A percentile compares a stretch with the other conserved stretches of the same genome.
phyloP scores from a whole-genome alignment of 2,888 invertebrate species.

The Mactromeris polynyma region DNA sequence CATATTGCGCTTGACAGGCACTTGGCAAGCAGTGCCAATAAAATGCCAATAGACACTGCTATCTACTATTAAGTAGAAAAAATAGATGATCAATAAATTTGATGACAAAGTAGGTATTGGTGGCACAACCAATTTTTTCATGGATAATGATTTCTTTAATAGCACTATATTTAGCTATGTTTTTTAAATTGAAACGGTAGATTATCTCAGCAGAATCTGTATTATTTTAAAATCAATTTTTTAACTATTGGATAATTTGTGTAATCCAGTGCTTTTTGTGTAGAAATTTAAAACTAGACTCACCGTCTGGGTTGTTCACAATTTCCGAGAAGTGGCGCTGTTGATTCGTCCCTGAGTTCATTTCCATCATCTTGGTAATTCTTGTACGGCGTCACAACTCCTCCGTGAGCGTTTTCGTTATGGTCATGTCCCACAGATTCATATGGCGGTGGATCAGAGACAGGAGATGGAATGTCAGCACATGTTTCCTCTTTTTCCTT shows the following conservation, averaged over 20 bases:
- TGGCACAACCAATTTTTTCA: neutral
- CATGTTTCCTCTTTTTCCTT: constrained; percentile 74
- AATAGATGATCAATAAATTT: constrained; percentile 2
- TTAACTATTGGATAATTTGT: neutral
- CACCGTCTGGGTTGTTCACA: constrained; percentile 64
- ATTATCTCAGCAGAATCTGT: neutral
- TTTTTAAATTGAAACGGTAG: neutral
- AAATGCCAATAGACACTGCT: neutral
- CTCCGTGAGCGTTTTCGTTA: constrained; percentile 65
- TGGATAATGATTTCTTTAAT: neutral
- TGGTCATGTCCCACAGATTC: constrained; percentile 70
- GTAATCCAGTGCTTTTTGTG: neutral
- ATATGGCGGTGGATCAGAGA: constrained; percentile 79
- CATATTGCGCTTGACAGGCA: neutral
- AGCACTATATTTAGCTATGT: neutral
- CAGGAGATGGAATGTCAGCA: constrained; percentile 79
- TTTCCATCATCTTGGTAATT: constrained; percentile 72
- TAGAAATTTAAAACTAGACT: constrained; percentile 24
- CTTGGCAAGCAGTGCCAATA: neutral
- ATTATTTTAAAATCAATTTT: neutral
- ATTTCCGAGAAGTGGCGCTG: constrained; percentile 72
- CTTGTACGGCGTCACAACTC: constrained; percentile 51
- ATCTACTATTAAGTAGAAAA: neutral
- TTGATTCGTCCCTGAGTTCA: constrained; percentile 76
- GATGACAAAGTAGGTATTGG: neutral